Percentiles rank a stretch among this genome's conserved stretches.
Conservation (phyloP, 2,797 vertebrate genomes). For the Anguilla marmorata region DNA sequence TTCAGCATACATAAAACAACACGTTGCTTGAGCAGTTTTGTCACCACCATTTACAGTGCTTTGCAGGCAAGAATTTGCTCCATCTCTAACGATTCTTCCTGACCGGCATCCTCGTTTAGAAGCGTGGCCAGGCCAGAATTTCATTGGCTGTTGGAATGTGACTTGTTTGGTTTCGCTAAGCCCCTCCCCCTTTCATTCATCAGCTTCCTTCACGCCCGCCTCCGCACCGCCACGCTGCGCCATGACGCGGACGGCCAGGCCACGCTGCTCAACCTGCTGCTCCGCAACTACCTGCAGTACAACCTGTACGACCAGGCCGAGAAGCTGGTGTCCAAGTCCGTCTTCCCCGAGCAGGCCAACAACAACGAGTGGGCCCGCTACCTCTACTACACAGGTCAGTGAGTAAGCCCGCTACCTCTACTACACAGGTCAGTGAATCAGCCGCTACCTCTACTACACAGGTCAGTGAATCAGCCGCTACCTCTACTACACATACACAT, state of each 20-base stretch:
- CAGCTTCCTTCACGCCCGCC: conserved; percentile 89
- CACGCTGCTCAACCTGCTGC: conserved; percentile 89
- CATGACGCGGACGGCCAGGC: conserved; percentile 92
- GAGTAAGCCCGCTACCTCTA: no score
- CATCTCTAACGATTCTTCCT: no score
- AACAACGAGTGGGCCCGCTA: conserved; percentile 98
- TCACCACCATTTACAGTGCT: no score
- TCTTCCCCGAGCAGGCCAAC: conserved; percentile 94
- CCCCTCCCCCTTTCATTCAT: neutral
- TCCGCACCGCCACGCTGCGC: conserved; percentile 89
- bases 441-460: no score
- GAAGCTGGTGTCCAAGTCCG: conserved; percentile 93
- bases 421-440: no score
- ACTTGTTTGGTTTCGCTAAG: neutral
- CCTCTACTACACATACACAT: no score
- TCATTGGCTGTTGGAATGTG: no score
- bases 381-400: conserved; percentile 84
- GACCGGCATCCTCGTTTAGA: no score
- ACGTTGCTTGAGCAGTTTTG: no score
- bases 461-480: no score
- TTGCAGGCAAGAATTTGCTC: neutral
- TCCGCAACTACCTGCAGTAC: conserved; percentile 95
- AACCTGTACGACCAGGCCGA: conserved; percentile 95
- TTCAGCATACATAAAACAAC: no score
- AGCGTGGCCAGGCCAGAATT: no score